Conservation (phyloP, 2,888 invertebrate species). For the Rhagonycha fulva region DNA sequence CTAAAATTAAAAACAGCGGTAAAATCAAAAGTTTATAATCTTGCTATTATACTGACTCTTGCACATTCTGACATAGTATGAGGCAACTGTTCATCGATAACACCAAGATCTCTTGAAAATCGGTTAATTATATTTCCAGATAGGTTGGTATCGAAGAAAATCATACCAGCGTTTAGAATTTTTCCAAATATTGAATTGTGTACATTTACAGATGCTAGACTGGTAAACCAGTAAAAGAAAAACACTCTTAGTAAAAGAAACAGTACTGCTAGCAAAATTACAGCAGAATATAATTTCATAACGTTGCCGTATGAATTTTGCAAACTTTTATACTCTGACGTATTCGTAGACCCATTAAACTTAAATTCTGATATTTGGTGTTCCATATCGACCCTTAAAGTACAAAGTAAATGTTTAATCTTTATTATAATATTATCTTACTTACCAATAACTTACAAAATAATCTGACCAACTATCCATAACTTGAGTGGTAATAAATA, state of each 20-base stretch:
- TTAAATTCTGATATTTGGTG: conserved; percentile 9
- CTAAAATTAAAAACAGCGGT: conserved; percentile 45
- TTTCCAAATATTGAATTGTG: conserved; percentile 23
- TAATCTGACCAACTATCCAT: conserved; percentile 35
- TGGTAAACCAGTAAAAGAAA: conserved; percentile 16
- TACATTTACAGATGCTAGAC: conserved; percentile 18
- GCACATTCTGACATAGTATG: background rate
- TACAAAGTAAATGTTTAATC: background rate
- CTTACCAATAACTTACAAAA: conserved; percentile 24
- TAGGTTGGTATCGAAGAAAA: conserved; percentile 20
- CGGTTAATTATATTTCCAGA: conserved; percentile 28
- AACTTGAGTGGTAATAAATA: conserved; percentile 34
- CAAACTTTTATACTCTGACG: conserved; percentile 1
- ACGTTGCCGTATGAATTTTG: background rate
- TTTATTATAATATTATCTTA: background rate
- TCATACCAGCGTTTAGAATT: conserved; percentile 23
- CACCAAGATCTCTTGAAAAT: conserved; percentile 30
- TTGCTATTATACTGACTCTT: background rate
- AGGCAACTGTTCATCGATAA: conserved; percentile 26
- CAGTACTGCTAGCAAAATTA: conserved; percentile 35
- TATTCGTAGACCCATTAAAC: conserved; percentile 5
- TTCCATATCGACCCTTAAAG: conserved; percentile 27
- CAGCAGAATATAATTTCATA: conserved; percentile 38
- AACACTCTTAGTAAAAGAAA: conserved; percentile 38
- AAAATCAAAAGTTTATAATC: background rate